A percentile compares a stretch with the other conserved stretches of the same genome.
Conservation (phyloP, 2,888 invertebrate species). For the Thymelicus sylvestris region DNA sequence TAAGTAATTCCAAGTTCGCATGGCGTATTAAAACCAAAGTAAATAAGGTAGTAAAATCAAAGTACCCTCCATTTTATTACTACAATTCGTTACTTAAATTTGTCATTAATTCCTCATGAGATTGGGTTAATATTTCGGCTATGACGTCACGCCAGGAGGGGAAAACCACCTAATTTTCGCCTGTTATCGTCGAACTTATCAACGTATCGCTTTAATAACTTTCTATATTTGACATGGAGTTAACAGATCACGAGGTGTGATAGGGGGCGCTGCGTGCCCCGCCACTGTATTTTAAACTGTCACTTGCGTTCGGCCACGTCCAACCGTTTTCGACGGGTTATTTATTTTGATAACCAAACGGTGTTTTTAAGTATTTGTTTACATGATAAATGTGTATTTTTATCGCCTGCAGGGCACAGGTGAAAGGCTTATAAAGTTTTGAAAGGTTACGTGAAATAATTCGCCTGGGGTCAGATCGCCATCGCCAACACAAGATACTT, state of each 20-base stretch:
- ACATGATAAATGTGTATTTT: constrained; percentile 13
- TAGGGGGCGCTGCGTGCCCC: constrained; percentile 30
- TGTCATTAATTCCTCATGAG: constrained; percentile 19
- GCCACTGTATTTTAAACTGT: constrained; percentile 31
- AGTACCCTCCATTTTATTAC: constrained; percentile 3
- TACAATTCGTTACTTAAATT: constrained; percentile 18
- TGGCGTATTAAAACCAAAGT: background rate
- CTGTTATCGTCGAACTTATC: constrained; percentile 32
- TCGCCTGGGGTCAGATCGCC: background rate
- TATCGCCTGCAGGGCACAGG: background rate
- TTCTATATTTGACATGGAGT: constrained; percentile 38
- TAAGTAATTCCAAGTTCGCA: background rate
- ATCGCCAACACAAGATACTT: too few species aligned
- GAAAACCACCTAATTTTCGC: constrained; percentile 36
- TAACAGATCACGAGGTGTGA: constrained; percentile 27
- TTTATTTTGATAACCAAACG: constrained; percentile 15
- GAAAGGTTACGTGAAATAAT: constrained; percentile 4
- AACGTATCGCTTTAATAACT: constrained; percentile 38
- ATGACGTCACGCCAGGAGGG: constrained; percentile 34
- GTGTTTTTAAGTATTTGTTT: constrained; percentile 12
- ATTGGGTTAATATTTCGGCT: constrained; percentile 5
- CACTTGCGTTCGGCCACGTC: constrained; percentile 16
- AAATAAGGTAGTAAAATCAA: constrained; percentile 8
- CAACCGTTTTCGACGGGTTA: constrained; percentile 4
- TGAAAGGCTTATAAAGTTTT: background rate